Evolutionary conservation across 2,113 vertebrate genomes (phyloP).

Genomic region (Ornithorhynchus anatinus): DNA sequence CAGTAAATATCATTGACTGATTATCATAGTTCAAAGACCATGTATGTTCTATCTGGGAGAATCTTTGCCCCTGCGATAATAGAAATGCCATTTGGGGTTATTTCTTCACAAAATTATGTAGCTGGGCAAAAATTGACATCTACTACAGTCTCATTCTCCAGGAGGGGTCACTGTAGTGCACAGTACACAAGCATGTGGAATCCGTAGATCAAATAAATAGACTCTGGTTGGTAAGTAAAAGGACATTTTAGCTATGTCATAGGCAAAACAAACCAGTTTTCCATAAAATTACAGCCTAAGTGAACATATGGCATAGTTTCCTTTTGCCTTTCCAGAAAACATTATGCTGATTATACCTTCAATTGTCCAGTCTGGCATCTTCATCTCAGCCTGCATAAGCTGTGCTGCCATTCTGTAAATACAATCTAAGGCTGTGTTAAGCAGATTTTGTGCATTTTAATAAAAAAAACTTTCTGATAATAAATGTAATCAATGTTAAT

Average conservation of each 20-base stretch:
- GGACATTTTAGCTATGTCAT: constrained; percentile 78
- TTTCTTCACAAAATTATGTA: too few species aligned
- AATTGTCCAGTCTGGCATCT: constrained; percentile 84
- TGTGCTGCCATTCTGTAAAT: constrained; percentile 72
- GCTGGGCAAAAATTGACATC: too few species aligned
- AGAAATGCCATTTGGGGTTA: too few species aligned
- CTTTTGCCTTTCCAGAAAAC: constrained; percentile 84
- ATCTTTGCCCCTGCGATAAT: too few species aligned
- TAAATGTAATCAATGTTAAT: constrained; percentile 77
- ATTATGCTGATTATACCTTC: constrained; percentile 86
- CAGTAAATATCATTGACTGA: too few species aligned
- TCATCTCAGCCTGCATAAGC: constrained; percentile 68
- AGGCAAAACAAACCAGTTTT: constrained; percentile 79
- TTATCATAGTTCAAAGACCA: too few species aligned
- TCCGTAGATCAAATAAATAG: constrained; percentile 69
- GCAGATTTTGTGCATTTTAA: constrained; percentile 80
- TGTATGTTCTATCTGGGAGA: too few species aligned
- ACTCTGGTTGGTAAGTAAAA: constrained; percentile 75
- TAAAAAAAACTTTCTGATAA: constrained; percentile 83
- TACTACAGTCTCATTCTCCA: constrained; percentile 29
- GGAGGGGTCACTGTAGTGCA: constrained; percentile 65
- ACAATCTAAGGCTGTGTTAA: constrained; percentile 73
- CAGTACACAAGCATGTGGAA: constrained; percentile 59
- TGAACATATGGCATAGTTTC: constrained; percentile 86
- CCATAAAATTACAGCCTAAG: constrained; percentile 83